Evolutionary conservation across 2,888 invertebrate species (phyloP).

Genomic region (Portevinia maculata): DNA sequence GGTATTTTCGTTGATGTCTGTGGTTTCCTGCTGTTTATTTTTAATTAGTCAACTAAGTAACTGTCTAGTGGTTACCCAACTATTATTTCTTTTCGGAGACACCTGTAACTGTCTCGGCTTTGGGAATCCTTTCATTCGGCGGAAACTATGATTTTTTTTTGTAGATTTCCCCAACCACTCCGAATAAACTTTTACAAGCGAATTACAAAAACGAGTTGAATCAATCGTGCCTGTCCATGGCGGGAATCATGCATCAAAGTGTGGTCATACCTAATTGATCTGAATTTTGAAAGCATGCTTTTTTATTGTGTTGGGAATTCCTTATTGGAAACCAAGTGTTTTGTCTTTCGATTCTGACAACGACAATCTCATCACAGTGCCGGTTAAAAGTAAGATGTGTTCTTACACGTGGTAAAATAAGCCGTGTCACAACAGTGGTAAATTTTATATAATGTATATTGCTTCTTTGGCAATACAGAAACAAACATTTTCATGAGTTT

Average conservation of each 20-base stretch:
- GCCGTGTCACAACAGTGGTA: too few relatives aligned
- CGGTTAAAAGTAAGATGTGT: background rate
- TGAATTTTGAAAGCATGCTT: background rate
- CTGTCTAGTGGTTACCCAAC: background rate
- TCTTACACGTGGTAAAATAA: too few relatives aligned
- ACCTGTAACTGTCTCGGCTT: background rate
- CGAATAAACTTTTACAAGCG: background rate
- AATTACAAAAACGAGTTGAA: background rate
- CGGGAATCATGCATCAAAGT: conserved; percentile 9
- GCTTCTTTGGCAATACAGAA: too few relatives aligned
- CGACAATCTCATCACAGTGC: background rate
- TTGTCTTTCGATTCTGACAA: background rate
- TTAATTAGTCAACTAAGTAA: background rate
- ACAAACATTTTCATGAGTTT: too few relatives aligned
- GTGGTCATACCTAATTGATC: conserved; percentile 17
- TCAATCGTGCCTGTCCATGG: background rate
- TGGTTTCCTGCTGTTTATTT: conserved; percentile 15
- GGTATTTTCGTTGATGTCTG: conserved; percentile 6
- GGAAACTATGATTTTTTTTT: background rate
- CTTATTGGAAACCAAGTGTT: background rate
- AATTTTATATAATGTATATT: too few relatives aligned
- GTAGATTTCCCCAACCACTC: background rate
- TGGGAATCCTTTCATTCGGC: conserved; percentile 1
- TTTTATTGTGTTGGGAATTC: background rate
- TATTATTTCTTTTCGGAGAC: background rate